These are phyloP conservation scores for Tethea ocularis DNA, from an alignment of 2,888 invertebrate species.

Conservation along the genomic window DNA sequence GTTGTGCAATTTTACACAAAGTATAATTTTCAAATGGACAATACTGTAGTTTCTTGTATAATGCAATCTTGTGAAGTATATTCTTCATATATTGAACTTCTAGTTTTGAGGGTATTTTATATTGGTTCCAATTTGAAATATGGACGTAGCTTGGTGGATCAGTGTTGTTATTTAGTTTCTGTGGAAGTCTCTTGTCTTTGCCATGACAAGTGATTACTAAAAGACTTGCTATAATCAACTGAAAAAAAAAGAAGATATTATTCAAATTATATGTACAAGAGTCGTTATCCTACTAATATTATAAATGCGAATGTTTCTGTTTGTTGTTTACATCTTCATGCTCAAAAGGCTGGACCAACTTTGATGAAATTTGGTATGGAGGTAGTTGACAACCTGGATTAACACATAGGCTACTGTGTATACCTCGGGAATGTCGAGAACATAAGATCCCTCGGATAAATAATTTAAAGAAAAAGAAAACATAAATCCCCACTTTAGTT, in stretches of 20 bases:
- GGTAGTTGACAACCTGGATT: no score
- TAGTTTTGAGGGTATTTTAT: conserved; percentile 31
- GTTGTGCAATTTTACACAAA: background rate
- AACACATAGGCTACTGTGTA: no score
- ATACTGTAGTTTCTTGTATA: conserved; percentile 25
- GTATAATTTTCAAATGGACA: conserved; percentile 33
- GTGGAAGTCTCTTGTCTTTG: background rate
- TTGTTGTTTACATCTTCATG: no score
- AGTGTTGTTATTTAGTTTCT: background rate
- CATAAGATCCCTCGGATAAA: no score
- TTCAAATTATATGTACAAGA: no score
- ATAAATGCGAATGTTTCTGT: no score
- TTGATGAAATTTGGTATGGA: no score
- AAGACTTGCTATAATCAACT: background rate
- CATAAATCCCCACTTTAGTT: background rate
- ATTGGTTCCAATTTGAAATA: conserved; percentile 38
- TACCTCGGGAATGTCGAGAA: no score
- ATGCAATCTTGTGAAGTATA: conserved; percentile 28
- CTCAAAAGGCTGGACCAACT: no score
- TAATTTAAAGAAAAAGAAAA: background rate
- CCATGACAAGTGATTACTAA: background rate
- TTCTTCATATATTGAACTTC: conserved; percentile 20
- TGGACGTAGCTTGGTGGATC: conserved; percentile 14
- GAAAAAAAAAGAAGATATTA: background rate
- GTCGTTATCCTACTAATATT: no score